A percentile compares a stretch with the other conserved stretches of the same genome.
Conservation (phyloP, 2,888 invertebrate genomes). For the Gerris lacustris region DNA sequence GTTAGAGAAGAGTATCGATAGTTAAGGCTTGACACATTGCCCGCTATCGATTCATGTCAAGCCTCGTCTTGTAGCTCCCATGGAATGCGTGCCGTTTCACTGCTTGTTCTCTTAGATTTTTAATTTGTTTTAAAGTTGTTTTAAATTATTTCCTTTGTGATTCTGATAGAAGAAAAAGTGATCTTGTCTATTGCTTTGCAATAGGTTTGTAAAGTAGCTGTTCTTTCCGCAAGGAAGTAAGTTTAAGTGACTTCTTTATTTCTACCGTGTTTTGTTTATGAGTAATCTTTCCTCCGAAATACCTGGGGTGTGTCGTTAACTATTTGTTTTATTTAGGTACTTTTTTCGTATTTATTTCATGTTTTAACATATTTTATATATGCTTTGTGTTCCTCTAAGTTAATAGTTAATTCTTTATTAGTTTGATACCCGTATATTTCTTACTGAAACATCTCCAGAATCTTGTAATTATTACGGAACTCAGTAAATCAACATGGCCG, state of each 20-base stretch:
- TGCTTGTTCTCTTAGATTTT: neutral
- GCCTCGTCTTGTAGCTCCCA: neutral
- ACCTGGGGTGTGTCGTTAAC: neutral
- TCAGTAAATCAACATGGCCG: neutral
- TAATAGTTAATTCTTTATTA: too few species aligned
- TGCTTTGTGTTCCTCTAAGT: too few species aligned
- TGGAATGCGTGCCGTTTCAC: neutral
- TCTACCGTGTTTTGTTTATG: neutral
- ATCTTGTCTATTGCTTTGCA: neutral
- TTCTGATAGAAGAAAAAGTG: too few species aligned
- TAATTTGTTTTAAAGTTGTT: too few species aligned
- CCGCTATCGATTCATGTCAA: neutral
- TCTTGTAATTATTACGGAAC: too few species aligned
- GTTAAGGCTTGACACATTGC: neutral
- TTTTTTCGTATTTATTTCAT: neutral
- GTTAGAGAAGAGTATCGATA: neutral
- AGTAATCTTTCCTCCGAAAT: neutral
- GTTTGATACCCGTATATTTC: too few species aligned
- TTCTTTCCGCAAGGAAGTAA: slow-evolving; percentile 2
- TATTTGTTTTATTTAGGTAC: neutral
- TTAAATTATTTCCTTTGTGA: too few species aligned
- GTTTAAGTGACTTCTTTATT: neutral
- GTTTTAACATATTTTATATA: too few species aligned
- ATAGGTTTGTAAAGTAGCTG: neutral
- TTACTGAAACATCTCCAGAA: too few species aligned